Conservation (phyloP, 2,113 vertebrate genomes). For the Mustelus asterias region DNA sequence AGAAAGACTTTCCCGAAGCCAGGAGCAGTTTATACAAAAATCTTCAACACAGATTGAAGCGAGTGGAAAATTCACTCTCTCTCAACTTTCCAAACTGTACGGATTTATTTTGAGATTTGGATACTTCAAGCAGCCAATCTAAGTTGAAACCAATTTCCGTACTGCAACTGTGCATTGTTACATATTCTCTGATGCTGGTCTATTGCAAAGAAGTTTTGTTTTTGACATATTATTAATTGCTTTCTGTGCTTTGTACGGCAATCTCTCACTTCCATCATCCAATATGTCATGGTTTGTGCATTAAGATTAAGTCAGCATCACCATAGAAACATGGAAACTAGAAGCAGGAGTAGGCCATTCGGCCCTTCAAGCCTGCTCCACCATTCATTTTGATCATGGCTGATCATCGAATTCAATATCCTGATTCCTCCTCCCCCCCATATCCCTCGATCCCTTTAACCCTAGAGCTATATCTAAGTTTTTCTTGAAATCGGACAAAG, state of each 20-base stretch:
- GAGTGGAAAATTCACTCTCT: not conserved
- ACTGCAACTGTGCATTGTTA: not conserved
- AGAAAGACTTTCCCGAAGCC: not conserved
- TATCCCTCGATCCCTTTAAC: no score
- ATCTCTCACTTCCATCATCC: not conserved
- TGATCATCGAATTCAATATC: no score
- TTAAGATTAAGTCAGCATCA: not conserved
- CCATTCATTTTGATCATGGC: no score
- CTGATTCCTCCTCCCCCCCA: no score
- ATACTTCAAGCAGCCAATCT: not conserved
- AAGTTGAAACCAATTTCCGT: not conserved
- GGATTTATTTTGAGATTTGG: not conserved
- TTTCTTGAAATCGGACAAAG: no score
- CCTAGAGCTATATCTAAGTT: no score
- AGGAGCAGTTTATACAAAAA: not conserved
- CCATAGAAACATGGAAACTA: no score
- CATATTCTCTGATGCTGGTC: not conserved
- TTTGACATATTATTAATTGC: not conserved
- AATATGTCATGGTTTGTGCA: not conserved
- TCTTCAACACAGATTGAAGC: not conserved
- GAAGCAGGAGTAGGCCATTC: no score
- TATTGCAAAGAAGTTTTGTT: not conserved
- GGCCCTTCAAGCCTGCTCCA: no score
- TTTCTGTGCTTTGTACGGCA: not conserved
- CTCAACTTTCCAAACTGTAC: not conserved